Conservation (phyloP, 2,113 vertebrate genomes). For the Sturnira hondurensis region DNA sequence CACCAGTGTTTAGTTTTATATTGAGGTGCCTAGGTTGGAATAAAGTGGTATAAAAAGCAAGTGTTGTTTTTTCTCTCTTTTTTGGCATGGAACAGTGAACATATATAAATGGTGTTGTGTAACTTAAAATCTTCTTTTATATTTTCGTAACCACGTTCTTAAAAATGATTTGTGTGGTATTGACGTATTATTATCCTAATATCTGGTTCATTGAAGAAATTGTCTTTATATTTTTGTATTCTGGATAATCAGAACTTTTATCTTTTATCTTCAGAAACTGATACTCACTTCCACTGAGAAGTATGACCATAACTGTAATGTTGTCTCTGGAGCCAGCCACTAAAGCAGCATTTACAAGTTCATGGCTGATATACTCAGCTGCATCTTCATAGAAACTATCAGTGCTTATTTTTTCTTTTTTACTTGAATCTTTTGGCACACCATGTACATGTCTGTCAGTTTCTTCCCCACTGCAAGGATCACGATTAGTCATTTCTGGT, state of each 20-base stretch:
- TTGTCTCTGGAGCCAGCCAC: conserved; percentile 79
- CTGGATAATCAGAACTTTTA: not conserved
- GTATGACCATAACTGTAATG: conserved; percentile 72
- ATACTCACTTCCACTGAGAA: conserved; percentile 72
- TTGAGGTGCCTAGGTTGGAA: conserved; percentile 89
- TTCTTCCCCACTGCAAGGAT: not conserved
- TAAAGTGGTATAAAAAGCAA: conserved; percentile 83
- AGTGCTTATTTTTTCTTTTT: not conserved
- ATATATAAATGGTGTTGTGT: not conserved
- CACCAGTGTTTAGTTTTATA: conserved; percentile 87
- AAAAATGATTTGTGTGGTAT: not conserved
- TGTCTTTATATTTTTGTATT: not conserved
- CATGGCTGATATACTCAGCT: conserved; percentile 64
- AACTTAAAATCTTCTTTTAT: not conserved
- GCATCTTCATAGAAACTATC: not conserved
- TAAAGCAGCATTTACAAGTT: conserved; percentile 73
- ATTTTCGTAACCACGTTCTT: not conserved
- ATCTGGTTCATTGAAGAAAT: not conserved
- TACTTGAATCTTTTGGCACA: not conserved
- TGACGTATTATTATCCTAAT: not conserved
- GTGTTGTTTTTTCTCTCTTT: conserved; percentile 41
- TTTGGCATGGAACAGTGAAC: not conserved
- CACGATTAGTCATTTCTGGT: not conserved
- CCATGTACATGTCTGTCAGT: not conserved
- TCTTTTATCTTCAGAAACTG: not conserved